Evolutionary conservation across 1,140 invertebrate genomes (phyloP), one percentile per base, ranked within the genome.

Genomic region (Trichonephila clavipes): DNA sequence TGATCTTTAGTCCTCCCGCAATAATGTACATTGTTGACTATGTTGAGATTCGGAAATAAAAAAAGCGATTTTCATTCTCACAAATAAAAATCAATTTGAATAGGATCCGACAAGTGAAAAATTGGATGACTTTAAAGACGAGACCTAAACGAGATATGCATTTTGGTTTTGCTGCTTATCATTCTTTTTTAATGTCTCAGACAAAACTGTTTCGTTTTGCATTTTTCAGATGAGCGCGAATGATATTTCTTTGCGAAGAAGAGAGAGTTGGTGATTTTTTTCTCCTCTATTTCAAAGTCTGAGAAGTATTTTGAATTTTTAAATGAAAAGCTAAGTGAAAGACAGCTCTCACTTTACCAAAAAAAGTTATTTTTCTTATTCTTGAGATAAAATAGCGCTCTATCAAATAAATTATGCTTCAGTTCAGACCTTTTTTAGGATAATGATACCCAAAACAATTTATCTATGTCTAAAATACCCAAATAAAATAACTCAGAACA

Each of bases 41-140:
- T 44, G 86, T 64, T 64, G 62, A 88, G 62, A 61, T 83, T 59
- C 4, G 51, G 16, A 24, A 83, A 59, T 14, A 83, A 4, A 16
- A 58, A 58, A 83, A 72, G n/a, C 2, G 24, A 40, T 6, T 77
- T 28, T 66, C 24, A 64, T 64, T 21, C n/a, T 34, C 86, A 64
- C 4, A 28, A 88, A 88, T 66, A 88, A 58, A 88, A 88, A 64
- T 88, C 64, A 19, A 88, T 88, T 88, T 88, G 86, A 88, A 88
- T 66, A 64, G 61, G 66, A 88, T 66, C n/a, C 66, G 86, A 66
- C 86, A 61, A 40, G n/a, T 64, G 51, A 64, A 64, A 88, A 88
- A 88, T 58, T 51, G 82, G 21, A 83, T 58, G 51, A 18, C 3
- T 83, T 83, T 59, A 83, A 58, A 77, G 16, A 64, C 28, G 72